phyloP scores from a whole-genome alignment of 2,113 vertebrate species.

The Garra rufa region DNA sequence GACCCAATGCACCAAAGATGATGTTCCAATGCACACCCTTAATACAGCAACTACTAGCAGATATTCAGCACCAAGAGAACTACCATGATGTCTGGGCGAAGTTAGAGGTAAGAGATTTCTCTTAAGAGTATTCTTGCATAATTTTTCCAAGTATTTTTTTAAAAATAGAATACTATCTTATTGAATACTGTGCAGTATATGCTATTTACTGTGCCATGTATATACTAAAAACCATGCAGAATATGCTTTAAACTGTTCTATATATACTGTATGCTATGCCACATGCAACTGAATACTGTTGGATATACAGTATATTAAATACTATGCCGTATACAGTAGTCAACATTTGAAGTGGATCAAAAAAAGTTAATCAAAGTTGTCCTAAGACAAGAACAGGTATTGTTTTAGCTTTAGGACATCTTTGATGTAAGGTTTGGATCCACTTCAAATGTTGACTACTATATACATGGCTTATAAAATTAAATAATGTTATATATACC shows the following conservation, averaged over 20 bases:
- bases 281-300: not conserved
- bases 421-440: too few relatives aligned
- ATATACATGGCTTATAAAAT: too few relatives aligned
- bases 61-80: slow-evolving; percentile 88
- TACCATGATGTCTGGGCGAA: slow-evolving; percentile 89
- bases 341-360: too few relatives aligned
- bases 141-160: not conserved
- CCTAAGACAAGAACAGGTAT: too few relatives aligned
- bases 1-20: slow-evolving; percentile 62
- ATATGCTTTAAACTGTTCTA: not conserved
- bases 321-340: not conserved
- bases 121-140: not conserved
- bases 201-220: not conserved
- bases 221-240: not conserved
- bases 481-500: too few relatives aligned
- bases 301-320: not conserved
- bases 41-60: slow-evolving; percentile 87
- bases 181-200: not conserved
- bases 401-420: too few relatives aligned
- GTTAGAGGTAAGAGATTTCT: slow-evolving; percentile 84
- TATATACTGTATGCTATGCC: not conserved
- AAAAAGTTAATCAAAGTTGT: too few relatives aligned
- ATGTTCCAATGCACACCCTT: slow-evolving; percentile 77
- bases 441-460: too few relatives aligned
- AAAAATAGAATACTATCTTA: not conserved